phyloP scores from a whole-genome alignment of 2,888 invertebrate species.

The Drosophila paramelanica region DNA sequence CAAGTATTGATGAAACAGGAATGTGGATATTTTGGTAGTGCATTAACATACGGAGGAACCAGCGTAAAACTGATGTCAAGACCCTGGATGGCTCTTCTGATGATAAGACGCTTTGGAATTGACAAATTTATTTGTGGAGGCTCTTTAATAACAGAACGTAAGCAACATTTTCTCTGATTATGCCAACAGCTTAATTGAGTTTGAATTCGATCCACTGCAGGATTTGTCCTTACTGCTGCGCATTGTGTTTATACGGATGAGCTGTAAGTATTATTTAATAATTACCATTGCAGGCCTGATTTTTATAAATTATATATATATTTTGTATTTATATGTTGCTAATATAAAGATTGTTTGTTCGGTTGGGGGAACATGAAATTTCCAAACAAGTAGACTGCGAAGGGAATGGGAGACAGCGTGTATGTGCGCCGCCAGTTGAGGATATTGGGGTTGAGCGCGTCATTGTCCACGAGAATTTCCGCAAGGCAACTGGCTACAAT shows the following conservation, averaged over 20 bases:
- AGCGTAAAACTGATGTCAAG: constrained; percentile 21
- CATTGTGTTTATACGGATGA: constrained; percentile 17
- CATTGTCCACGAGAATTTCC: constrained; percentile 13
- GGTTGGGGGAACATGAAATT: constrained; percentile 25
- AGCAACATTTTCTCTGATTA: not conserved
- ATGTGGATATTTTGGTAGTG: constrained; percentile 9
- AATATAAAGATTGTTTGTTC: constrained; percentile 8
- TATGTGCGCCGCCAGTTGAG: constrained; percentile 23
- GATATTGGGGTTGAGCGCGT: constrained; percentile 1
- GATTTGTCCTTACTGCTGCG: constrained; percentile 41
- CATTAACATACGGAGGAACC: not conserved
- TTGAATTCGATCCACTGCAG: constrained; percentile 3
- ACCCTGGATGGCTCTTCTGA: constrained; percentile 44
- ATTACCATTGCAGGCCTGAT: not conserved
- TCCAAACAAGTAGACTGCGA: constrained; percentile 8
- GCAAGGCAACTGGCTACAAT: fast-evolving
- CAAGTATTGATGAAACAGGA: not conserved
- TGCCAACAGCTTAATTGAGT: not conserved
- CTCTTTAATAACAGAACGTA: not conserved
- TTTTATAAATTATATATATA: too few relatives aligned
- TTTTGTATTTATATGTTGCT: too few relatives aligned
- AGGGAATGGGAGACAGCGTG: fast-evolving
- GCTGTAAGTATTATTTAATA: constrained; percentile 38
- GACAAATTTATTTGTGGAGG: constrained; percentile 13
- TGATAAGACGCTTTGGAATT: fast-evolving